Evolutionary conservation across 2,797 vertebrate species (phyloP).

Genomic region (Ptychadena robeensis): DNA sequence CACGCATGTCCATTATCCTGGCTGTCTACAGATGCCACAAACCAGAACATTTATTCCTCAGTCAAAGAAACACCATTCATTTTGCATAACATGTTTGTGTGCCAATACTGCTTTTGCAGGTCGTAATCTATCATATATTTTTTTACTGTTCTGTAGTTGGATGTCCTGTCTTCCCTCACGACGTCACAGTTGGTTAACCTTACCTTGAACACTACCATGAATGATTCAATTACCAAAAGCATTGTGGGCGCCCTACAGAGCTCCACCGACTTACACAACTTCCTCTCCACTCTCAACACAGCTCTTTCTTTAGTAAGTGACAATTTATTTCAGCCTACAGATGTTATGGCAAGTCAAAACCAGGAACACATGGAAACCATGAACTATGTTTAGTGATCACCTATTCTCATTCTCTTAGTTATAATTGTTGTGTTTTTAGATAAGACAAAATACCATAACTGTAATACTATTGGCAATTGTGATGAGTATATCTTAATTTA

Average conservation of each 20-base stretch:
- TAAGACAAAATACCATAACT: too few relatives aligned
- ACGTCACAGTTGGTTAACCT: constrained; percentile 4
- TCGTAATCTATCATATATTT: background rate
- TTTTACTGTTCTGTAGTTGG: background rate
- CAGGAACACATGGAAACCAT: background rate
- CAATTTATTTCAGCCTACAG: background rate
- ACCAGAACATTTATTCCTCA: too few relatives aligned
- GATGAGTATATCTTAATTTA: too few relatives aligned
- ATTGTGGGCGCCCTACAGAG: constrained; percentile 16
- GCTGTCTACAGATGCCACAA: too few relatives aligned
- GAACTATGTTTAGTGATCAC: background rate
- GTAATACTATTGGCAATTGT: too few relatives aligned
- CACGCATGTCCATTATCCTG: too few relatives aligned
- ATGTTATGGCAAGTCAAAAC: too few relatives aligned
- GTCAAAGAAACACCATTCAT: too few relatives aligned
- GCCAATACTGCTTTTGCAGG: too few relatives aligned
- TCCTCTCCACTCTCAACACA: background rate
- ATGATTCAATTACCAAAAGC: background rate
- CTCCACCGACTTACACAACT: background rate
- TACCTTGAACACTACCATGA: background rate
- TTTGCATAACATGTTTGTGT: too few relatives aligned
- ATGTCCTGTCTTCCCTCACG: constrained; percentile 12
- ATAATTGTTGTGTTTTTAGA: too few relatives aligned
- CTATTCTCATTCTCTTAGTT: too few relatives aligned
- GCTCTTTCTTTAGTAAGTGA: constrained; percentile 15